Base-by-base conservation (phyloP, 2,113 vertebrate genomes). In the Corythornis vintsioides region DNA sequence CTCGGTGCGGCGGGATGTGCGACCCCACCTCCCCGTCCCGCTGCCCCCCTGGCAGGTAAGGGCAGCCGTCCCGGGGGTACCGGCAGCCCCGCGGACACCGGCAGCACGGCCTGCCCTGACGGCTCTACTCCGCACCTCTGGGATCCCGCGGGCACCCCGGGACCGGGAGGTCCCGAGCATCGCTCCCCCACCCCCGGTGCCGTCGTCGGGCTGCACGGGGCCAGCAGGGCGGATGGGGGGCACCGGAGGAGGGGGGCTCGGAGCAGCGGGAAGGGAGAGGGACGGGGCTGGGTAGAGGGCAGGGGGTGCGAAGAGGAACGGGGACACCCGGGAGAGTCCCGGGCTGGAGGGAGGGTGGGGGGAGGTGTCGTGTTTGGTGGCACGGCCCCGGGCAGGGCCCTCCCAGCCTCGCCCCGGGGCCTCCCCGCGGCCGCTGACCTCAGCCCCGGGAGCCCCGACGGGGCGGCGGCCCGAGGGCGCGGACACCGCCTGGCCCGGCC, bases 381-480 rank as follows among this genome's bases (percentile, higher is more conserved):
- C 90, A 79, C 42, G 35, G 19, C 85, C 61, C 79, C 67, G 90
- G 85, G 85, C 55, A 88, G 84, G 90, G 72, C 33, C 33, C 33
- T 33, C 33, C 33, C 33, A 33, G n/a, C n/a, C n/a, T n/a, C n/a
- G n/a, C 79, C 84, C 66, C 84, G 73, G 84, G 84, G 59, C 90
- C 84, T 92, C 85, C 85, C 90, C 72, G 84, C 42, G 84, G 79
- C 90, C 84, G 90, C 84, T 92, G 90, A 88, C 90, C 90, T 88
- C 90, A 83, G 84, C 90, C 90, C 84, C 90, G 90, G 90, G 90
- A 88, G 90, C 78, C 90, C 53, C 79, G 79, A 73, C 21, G 57
- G n/a, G n/a, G n/a, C 57, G n/a, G 57, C 45, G 90, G 90, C 85
- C 55, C 52, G 73, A 84, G 90, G 90, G 90, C 90, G 90, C 87